These are phyloP conservation scores for Brachionus angularis DNA, from an alignment of 1,140 invertebrate species.

Conservation along the genomic window DNA sequence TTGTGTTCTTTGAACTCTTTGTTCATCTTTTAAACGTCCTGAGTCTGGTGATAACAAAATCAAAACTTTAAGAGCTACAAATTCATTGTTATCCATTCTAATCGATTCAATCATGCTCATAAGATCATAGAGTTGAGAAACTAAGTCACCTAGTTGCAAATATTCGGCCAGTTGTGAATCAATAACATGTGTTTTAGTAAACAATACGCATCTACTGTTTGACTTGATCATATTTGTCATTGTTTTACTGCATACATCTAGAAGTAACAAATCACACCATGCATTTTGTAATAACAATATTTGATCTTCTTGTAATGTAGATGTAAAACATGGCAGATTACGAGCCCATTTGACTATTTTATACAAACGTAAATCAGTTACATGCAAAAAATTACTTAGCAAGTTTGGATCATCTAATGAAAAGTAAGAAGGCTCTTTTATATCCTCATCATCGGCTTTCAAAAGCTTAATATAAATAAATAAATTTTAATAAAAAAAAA, in stretches of 20 bases:
- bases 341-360: constrained; percentile 98
- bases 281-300: constrained; percentile 91
- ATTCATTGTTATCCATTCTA: constrained; percentile 90
- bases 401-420: constrained; percentile 44
- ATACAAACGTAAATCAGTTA: constrained; percentile 88
- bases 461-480: constrained; percentile 55
- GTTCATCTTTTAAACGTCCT: constrained; percentile 80
- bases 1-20: constrained; percentile 83
- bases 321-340: constrained; percentile 85
- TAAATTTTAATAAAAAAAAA: constrained; percentile 52
- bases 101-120: constrained; percentile 89
- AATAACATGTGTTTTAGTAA: constrained; percentile 61
- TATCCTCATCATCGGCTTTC: constrained; percentile 51
- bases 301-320: constrained; percentile 71
- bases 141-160: constrained; percentile 48
- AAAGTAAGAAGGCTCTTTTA: constrained; percentile 46
- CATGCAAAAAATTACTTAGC: constrained; percentile 53
- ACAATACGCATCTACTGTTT: constrained; percentile 71
- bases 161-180: constrained; percentile 66
- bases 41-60: constrained; percentile 88
- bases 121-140: constrained; percentile 67
- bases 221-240: constrained; percentile 71
- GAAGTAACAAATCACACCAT: constrained; percentile 88
- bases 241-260: constrained; percentile 60
- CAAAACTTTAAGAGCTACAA: constrained; percentile 87